Base-by-base conservation (phyloP, 2,797 vertebrate genomes). In the Amblyopsis hoosieri region DNA sequence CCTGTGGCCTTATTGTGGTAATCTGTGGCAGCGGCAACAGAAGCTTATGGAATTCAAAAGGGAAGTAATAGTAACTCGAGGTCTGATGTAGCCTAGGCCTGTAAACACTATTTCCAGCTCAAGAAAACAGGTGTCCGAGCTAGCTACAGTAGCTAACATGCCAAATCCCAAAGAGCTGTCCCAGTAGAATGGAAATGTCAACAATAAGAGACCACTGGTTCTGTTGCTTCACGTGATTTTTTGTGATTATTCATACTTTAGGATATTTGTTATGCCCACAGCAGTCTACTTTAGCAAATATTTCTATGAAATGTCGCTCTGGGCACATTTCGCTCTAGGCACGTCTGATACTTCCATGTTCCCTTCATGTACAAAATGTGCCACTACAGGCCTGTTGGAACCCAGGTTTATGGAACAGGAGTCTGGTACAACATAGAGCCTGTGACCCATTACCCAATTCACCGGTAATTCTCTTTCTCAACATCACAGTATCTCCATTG, bases 311-410 rank as follows among this genome's bases (percentile, higher is more conserved):
- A 42, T 42, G 37, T 42, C 7, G 7, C 47, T n/a, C 47, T 48
- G 3, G 47, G 47, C 12, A 48, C 50, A 51, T 3, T 51, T 19
- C 19, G 19, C 19, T 19, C 19, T 19, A 19, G 19, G 19, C 19
- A 19, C 33, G 54, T 62, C 48, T 12, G 31, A 46, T 12, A 33
- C 45, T 33, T 17, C 13, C 64, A 60, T 65, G 61, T 69, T 73
- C 61, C 55, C 60, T 49, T 75, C 49, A 3, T 6, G 78, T 10
- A 79, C 76, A 75, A 64, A 73, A 62, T 69, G 79, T 85, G 54
- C 66, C 45, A 17, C 1, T 57, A 53, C 42, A 61, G 17, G 8
- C 53, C 61, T 63, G 66, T 49, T 31, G 45, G 76, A 67, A 55
- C 50, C 42, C 37, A 42, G 10, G 62, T 65, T 65, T 6, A 52